These are phyloP conservation scores for Sorex fumeus DNA, from an alignment of 2,113 vertebrate species.

Conservation along the genomic window DNA sequence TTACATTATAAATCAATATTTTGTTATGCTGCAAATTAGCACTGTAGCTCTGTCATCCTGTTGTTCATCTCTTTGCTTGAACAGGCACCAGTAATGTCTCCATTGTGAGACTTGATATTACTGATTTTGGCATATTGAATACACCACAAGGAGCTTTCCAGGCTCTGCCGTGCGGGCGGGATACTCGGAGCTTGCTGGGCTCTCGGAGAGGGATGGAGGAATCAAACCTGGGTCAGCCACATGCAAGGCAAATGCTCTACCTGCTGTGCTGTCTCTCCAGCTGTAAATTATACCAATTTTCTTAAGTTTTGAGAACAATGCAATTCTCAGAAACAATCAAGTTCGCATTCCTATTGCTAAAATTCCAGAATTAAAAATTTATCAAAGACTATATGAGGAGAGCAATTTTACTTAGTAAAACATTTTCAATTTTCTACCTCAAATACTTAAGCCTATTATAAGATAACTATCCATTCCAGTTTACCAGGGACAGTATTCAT, in stretches of 20 bases:
- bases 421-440: not conserved
- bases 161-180: too few relatives aligned
- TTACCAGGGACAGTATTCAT: not conserved
- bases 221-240: too few relatives aligned
- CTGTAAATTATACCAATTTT: not conserved
- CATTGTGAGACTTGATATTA: too few relatives aligned
- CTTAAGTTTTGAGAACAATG: not conserved
- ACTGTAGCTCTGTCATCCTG: too few relatives aligned
- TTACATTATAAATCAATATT: conserved; percentile 11
- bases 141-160: too few relatives aligned
- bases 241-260: too few relatives aligned
- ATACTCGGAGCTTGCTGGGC: too few relatives aligned
- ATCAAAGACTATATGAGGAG: not conserved
- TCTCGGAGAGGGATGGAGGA: too few relatives aligned
- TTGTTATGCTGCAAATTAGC: not conserved
- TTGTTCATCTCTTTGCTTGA: too few relatives aligned
- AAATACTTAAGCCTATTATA: not conserved
- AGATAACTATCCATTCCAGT: not conserved
- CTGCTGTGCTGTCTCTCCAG: too few relatives aligned
- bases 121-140: too few relatives aligned
- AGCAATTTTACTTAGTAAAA: not conserved
- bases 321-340: not conserved
- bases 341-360: not conserved
- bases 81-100: too few relatives aligned
- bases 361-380: not conserved